These are phyloP conservation scores for Malacoraja senta DNA, from an alignment of 2,797 vertebrate species.

Conservation along the genomic window DNA sequence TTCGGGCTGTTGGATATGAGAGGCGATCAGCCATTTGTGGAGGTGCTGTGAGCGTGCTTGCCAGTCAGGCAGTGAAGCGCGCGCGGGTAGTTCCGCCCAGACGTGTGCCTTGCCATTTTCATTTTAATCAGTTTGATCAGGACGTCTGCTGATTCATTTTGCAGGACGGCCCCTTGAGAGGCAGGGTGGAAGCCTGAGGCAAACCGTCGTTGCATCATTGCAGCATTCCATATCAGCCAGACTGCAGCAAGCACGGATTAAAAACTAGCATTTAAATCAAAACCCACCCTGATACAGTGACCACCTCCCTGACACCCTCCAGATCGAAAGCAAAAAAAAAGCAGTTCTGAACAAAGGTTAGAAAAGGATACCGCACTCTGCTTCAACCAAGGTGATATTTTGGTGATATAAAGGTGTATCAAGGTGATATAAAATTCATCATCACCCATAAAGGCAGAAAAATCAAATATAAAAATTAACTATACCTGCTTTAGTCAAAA, in stretches of 20 bases:
- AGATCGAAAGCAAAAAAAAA: not conserved
- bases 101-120: slow-evolving; percentile 71
- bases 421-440: slow-evolving; percentile 30
- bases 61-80: slow-evolving; percentile 70
- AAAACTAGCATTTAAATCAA: slow-evolving; percentile 19
- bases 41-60: slow-evolving; percentile 75
- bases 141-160: slow-evolving; percentile 72
- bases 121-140: slow-evolving; percentile 72
- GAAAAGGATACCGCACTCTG: not conserved
- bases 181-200: slow-evolving; percentile 62
- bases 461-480: slow-evolving; percentile 31
- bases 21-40: slow-evolving; percentile 73
- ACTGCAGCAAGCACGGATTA: slow-evolving; percentile 34
- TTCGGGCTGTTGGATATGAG: slow-evolving; percentile 50
- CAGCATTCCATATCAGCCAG: slow-evolving; percentile 52
- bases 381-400: slow-evolving; percentile 22
- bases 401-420: too few species aligned
- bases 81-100: slow-evolving; percentile 66
- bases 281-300: slow-evolving; percentile 11
- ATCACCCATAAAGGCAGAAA: not conserved
- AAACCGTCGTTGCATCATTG: slow-evolving; percentile 56
- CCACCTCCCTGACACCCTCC: slow-evolving; percentile 40
- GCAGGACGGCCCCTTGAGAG: slow-evolving; percentile 68
- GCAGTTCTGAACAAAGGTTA: slow-evolving; percentile 14
- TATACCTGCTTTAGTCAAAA: slow-evolving; percentile 70